Conservation (phyloP, 2,888 invertebrate species). For the Diadegma fenestrale region DNA sequence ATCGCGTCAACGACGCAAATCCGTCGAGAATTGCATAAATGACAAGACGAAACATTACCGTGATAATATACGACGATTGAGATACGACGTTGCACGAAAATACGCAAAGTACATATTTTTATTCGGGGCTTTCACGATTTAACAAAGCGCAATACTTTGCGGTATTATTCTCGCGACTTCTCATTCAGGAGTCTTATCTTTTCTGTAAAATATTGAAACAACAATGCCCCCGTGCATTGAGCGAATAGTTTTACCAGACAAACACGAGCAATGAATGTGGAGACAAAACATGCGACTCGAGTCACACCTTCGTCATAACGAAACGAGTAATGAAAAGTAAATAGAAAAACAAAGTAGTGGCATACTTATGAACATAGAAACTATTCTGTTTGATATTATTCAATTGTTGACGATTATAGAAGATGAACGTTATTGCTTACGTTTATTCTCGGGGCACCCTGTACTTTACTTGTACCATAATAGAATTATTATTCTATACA, state of each 20-base stretch:
- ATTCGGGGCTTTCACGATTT: conserved; percentile 48
- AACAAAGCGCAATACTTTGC: conserved; percentile 22
- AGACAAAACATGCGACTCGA: conserved; percentile 27
- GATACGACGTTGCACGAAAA: conserved; percentile 31
- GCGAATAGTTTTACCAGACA: conserved; percentile 70
- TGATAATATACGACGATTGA: conserved; percentile 48
- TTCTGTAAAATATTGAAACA: conserved; percentile 81
- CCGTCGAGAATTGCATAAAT: conserved; percentile 2
- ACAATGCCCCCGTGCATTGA: conserved; percentile 71
- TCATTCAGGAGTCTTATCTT: conserved; percentile 80
- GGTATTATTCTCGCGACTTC: conserved; percentile 42
- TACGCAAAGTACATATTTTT: conserved; percentile 50
- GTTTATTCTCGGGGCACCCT: conserved; percentile 82
- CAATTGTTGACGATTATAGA: conserved; percentile 79
- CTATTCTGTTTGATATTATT: conserved; percentile 84
- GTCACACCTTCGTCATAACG: conserved; percentile 29
- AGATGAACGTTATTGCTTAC: conserved; percentile 82
- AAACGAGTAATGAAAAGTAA: conserved; percentile 61
- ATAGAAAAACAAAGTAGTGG: conserved; percentile 53
- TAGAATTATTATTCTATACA: conserved; percentile 64
- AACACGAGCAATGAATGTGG: conserved; percentile 28
- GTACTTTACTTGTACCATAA: conserved; percentile 83
- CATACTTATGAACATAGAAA: conserved; percentile 72
- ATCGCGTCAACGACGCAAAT: background rate
- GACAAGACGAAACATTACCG: conserved; percentile 33